Evolutionary conservation across 2,888 invertebrate species (phyloP), one percentile per base, ranked within the genome.

Genomic region (Lepidochrysops patricia): DNA sequence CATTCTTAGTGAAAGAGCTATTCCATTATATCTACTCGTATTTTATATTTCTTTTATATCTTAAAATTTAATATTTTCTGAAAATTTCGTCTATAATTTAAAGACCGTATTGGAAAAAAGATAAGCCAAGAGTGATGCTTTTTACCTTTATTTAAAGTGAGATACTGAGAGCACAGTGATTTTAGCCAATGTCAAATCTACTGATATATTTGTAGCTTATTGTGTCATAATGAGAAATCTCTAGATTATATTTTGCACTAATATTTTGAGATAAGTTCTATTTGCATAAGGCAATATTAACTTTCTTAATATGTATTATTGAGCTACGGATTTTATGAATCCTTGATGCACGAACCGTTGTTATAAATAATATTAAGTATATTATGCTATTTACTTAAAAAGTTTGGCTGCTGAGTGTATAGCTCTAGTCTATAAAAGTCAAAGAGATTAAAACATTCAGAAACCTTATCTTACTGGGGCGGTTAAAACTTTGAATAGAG

Each of bases 401-500:
- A 54, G 19, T 54, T 54, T 54, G 54, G 54, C 54, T 27, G 54
- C 54, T 54, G 54, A 54, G 54, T 54, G 54, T 54, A 54, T 54
- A 54, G 29, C 54, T 54, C 32, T 29, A 54, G 29, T 25, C 13
- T 54, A 54, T 54, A 54, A 54, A 54, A 54, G 19, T 54, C 54
- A 12, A 54, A 54, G 54, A 29, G 29, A 54, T 15, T 54, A 54
- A 54, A 15, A 54, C 19, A 32, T 32, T 54, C 27, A 54, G 15
- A 54, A 54, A 29, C 19, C 52, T 19, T 50, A 50, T 50, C 6
- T n/a, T 50, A 50, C 12, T 54, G 54, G 54, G 32, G 54, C 54
- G 49, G 49, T 54, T 29, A 29, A 52, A 52, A 54, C 12, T 54
- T 54, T 15, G 2, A 23, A 15, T 13, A 50, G 2, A 52, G 15